Evolutionary conservation across 30 jellyfish, hydroid and myxozoan species (phyloP).

Genomic region (Hydractinia symbiolongicarpus): DNA sequence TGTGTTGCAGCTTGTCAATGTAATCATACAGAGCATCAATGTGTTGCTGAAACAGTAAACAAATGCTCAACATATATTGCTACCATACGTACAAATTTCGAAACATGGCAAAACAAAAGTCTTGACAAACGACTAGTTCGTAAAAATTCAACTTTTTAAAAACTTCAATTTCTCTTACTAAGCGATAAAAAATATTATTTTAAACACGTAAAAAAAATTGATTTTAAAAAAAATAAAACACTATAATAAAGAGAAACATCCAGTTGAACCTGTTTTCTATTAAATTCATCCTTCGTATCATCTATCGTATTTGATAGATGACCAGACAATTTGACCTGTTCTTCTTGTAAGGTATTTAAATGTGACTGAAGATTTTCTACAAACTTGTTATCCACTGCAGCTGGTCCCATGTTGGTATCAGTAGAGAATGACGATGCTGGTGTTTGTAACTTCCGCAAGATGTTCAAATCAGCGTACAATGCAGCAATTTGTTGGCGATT

Average conservation of each 20-base stretch:
- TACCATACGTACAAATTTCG: neutral
- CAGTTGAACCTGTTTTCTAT: conserved; percentile 12
- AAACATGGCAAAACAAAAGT: neutral
- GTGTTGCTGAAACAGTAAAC: conserved; percentile 26
- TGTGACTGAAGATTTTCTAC: conserved; percentile 6
- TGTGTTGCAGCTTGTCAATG: conserved; percentile 55
- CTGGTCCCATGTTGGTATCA: neutral
- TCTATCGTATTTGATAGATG: conserved; percentile 10
- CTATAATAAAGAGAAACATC: too few species aligned
- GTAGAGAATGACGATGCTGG: neutral
- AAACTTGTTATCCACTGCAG: neutral
- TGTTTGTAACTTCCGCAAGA: conserved; percentile 1
- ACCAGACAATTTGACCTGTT: conserved; percentile 7
- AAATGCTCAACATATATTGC: neutral
- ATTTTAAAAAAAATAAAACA: too few species aligned
- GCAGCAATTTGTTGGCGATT: conserved; percentile 22
- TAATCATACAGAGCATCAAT: conserved; percentile 66
- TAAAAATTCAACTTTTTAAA: neutral
- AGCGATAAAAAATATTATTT: too few species aligned
- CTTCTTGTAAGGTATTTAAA: conserved; percentile 16
- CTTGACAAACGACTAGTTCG: neutral
- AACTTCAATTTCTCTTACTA: too few species aligned
- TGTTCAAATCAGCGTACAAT: neutral
- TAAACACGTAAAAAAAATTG: too few species aligned
- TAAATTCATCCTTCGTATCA: conserved; percentile 16